Percentiles rank a stretch among this genome's conserved stretches.
phyloP scores from a whole-genome alignment of 2,888 invertebrate genomes.

The Allacma fusca region DNA sequence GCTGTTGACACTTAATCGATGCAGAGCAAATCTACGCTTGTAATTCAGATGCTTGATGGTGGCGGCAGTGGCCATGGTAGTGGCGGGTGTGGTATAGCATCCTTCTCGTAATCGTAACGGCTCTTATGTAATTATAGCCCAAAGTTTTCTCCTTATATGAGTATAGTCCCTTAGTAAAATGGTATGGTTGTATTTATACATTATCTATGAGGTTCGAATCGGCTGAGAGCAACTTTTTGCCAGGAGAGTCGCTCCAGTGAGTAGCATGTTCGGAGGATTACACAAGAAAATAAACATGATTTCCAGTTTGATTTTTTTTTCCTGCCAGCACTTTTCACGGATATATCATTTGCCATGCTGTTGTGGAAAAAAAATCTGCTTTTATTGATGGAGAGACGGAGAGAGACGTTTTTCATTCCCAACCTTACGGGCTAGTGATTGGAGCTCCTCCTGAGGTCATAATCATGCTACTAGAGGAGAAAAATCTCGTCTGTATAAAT shows the following conservation, averaged over 20 bases:
- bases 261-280: no score
- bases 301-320: background rate
- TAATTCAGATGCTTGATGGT: slow-evolving; percentile 37
- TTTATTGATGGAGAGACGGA: background rate
- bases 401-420: background rate
- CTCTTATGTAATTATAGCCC: background rate
- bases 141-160: no score
- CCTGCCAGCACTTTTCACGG: background rate
- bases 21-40: slow-evolving; percentile 41
- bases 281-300: no score
- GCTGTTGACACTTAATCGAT: slow-evolving; percentile 50
- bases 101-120: background rate
- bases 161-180: no score
- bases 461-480: background rate
- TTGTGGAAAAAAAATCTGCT: no score
- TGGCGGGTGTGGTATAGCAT: background rate
- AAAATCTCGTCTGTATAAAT: background rate
- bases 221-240: no score
- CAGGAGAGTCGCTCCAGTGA: no score
- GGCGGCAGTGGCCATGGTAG: slow-evolving; percentile 3
- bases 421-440: background rate
- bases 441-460: background rate
- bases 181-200: no score
- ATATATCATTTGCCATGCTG: no score
- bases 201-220: no score